Percentiles rank a stretch among this genome's conserved stretches.
Conservation (phyloP, 2,888 invertebrate species). For the Epinotia demarniana region DNA sequence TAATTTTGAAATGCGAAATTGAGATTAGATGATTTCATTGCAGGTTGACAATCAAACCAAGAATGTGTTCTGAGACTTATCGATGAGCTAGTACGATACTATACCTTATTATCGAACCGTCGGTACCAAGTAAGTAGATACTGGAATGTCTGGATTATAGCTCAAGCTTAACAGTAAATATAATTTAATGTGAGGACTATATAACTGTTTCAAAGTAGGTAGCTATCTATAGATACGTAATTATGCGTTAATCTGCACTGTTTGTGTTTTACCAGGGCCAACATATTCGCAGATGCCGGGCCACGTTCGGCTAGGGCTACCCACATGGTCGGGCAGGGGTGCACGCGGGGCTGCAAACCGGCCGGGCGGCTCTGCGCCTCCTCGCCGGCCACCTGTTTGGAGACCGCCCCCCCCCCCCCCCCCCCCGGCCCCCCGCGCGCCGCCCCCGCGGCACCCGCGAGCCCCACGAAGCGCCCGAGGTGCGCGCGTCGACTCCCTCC, state of each 20-base stretch:
- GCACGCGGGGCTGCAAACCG: conserved; percentile 54
- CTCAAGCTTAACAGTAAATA: no score
- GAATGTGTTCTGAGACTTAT: no score
- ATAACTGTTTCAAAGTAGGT: not conserved
- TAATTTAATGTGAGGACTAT: no score
- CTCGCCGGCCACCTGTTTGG: conserved; percentile 75
- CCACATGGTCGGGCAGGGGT: conserved; percentile 61
- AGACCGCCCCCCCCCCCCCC: conserved; percentile 58
- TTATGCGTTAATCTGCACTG: not conserved
- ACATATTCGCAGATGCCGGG: conserved; percentile 21
- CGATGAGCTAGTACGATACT: no score
- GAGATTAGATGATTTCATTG: not conserved
- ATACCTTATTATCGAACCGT: no score
- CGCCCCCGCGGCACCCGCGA: conserved; percentile 57
- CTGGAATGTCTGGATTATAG: no score
- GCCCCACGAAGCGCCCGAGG: conserved; percentile 55
- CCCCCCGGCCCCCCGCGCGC: conserved; percentile 51
- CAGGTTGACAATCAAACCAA: no score
- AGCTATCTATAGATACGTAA: not conserved
- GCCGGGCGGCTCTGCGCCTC: conserved; percentile 48
- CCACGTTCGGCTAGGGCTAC: conserved; percentile 54
- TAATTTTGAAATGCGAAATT: not conserved
- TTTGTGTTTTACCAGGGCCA: conserved; percentile 1
- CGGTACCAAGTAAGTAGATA: no score
- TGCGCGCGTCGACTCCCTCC: conserved; percentile 77